Conservation (phyloP, 1,140 invertebrate genomes). For the Ooceraea biroi region DNA sequence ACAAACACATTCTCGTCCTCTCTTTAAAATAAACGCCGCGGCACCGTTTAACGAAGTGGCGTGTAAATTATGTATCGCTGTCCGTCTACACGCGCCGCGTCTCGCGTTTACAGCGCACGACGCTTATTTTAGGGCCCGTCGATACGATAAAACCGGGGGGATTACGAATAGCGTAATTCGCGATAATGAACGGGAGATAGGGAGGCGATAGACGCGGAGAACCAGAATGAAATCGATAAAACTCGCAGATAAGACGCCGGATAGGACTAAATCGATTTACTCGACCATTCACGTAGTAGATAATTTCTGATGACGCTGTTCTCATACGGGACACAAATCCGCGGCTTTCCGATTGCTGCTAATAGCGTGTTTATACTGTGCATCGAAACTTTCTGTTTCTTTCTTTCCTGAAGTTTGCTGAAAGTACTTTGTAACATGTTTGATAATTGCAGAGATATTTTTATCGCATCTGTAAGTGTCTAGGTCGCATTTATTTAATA, state of each 20-base stretch:
- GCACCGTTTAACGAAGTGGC: constrained; percentile 56
- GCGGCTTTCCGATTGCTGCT: neutral
- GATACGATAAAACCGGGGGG: neutral
- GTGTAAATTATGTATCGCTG: constrained; percentile 70
- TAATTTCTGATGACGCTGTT: neutral
- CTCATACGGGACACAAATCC: neutral
- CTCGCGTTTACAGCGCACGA: constrained; percentile 1
- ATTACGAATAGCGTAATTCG: constrained; percentile 41
- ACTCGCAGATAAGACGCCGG: neutral
- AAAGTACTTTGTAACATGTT: too few relatives aligned
- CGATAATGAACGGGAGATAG: constrained; percentile 5
- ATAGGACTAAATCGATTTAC: neutral
- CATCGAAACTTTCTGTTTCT: neutral
- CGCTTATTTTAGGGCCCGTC: constrained; percentile 8
- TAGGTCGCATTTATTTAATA: too few relatives aligned
- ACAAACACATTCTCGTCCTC: constrained; percentile 48
- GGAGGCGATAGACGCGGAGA: neutral
- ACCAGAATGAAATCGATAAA: neutral
- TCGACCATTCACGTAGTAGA: neutral
- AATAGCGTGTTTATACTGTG: neutral
- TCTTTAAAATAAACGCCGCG: constrained; percentile 70
- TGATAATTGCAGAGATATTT: neutral
- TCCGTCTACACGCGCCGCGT: constrained; percentile 21
- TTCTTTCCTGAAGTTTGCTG: neutral
- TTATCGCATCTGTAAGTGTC: too few relatives aligned